These are phyloP conservation scores for Enteromius viviparus DNA, from an alignment of 2,797 vertebrate species.

Conservation along the genomic window DNA sequence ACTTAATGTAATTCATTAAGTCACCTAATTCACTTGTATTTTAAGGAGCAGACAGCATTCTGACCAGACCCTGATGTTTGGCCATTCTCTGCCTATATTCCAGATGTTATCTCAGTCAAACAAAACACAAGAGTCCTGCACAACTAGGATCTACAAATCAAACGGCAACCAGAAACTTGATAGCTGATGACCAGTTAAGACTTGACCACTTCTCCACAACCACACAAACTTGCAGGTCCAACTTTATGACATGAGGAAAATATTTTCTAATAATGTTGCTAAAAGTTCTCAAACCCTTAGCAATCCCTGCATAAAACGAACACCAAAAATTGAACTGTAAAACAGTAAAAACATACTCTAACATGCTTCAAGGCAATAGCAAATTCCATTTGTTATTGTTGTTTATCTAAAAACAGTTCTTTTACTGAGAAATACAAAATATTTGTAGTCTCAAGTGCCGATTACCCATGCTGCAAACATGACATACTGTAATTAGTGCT, in stretches of 20 bases:
- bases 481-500: conserved; percentile 31
- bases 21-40: conserved; percentile 23
- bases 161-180: background rate
- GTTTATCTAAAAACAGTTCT: conserved; percentile 20
- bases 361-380: background rate
- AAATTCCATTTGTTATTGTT: conserved; percentile 17
- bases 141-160: conserved; percentile 8
- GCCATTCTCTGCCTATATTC: background rate
- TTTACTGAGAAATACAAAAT: background rate
- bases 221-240: background rate
- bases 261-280: background rate
- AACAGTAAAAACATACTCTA: conserved; percentile 25
- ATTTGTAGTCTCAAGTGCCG: background rate
- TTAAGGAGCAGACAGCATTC: conserved; percentile 7
- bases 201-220: background rate
- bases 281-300: conserved; percentile 2
- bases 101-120: background rate
- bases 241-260: background rate
- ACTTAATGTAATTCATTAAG: background rate
- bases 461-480: conserved; percentile 6
- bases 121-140: background rate
- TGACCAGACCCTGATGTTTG: conserved; percentile 13
- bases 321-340: conserved; percentile 10
- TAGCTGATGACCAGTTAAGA: background rate
- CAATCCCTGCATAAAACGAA: conserved; percentile 1